These are phyloP conservation scores for Xiphias gladius DNA, from an alignment of 2,113 vertebrate species.

Conservation along the genomic window DNA sequence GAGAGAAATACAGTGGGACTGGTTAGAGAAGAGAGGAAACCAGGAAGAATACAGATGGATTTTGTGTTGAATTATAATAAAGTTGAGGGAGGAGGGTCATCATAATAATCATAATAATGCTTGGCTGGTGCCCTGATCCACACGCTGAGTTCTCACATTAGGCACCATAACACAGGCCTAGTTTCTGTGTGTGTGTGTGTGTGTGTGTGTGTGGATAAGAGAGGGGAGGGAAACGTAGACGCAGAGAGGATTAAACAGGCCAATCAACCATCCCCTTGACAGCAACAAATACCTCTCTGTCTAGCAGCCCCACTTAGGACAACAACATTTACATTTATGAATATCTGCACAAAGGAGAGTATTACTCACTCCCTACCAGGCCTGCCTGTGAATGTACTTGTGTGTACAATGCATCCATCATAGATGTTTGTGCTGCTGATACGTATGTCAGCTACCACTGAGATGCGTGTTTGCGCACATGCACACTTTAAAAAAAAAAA, in stretches of 20 bases:
- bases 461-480: conserved; percentile 9
- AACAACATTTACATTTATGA: conserved; percentile 78
- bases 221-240: background rate
- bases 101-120: conserved; percentile 59
- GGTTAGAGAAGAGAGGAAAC: conserved; percentile 27
- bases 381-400: background rate
- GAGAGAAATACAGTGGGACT: conserved; percentile 29
- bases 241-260: conserved; percentile 61
- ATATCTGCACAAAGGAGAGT: conserved; percentile 65
- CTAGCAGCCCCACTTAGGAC: conserved; percentile 69
- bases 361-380: conserved; percentile 64
- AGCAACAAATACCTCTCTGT: conserved; percentile 71
- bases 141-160: conserved; percentile 23
- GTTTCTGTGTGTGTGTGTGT: conserved; percentile 4
- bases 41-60: conserved; percentile 38
- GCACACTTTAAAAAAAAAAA: background rate
- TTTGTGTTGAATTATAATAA: conserved; percentile 46
- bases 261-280: conserved; percentile 67
- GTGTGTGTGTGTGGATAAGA: background rate
- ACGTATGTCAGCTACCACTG: conserved; percentile 7
- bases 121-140: conserved; percentile 30
- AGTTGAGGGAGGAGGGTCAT: conserved; percentile 35
- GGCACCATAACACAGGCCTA: conserved; percentile 11
- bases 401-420: conserved; percentile 58
- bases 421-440: conserved; percentile 1